phyloP scores from a whole-genome alignment of 2,888 invertebrate species.

The Marasmarcha lunaedactyla region DNA sequence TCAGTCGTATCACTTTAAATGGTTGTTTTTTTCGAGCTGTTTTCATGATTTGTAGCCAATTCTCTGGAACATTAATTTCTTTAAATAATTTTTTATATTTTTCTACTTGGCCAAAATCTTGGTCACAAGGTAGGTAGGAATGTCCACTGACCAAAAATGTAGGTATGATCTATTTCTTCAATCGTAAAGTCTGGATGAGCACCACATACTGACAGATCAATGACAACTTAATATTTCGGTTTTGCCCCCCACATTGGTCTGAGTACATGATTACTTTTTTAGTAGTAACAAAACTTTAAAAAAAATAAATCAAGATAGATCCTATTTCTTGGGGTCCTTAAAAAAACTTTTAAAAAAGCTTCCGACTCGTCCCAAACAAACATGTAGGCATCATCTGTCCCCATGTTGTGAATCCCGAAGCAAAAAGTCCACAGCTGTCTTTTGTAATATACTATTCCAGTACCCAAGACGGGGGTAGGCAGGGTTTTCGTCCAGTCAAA shows the following conservation, averaged over 20 bases:
- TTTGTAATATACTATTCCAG: constrained; percentile 19
- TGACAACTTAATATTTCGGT: too few species aligned
- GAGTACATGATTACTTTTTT: constrained; percentile 9
- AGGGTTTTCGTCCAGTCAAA: constrained; percentile 18
- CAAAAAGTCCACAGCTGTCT: constrained; percentile 16
- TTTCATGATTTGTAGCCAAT: too few species aligned
- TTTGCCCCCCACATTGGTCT: too few species aligned
- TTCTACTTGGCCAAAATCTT: constrained; percentile 12
- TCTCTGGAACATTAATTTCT: constrained; percentile 5
- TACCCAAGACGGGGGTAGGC: constrained; percentile 15
- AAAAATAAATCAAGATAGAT: constrained; percentile 18
- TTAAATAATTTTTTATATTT: constrained; percentile 1
- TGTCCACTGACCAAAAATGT: constrained; percentile 12
- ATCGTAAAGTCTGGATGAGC: constrained; percentile 7
- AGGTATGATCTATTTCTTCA: constrained; percentile 12
- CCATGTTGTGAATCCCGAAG: too few species aligned
- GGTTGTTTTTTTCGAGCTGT: too few species aligned
- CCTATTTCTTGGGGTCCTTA: constrained; percentile 19
- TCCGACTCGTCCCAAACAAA: constrained; percentile 19
- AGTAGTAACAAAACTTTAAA: constrained; percentile 13
- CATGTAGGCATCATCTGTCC: too few species aligned
- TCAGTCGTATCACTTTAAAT: too few species aligned
- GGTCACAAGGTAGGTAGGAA: too few species aligned
- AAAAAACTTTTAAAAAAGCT: too few species aligned
- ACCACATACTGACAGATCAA: constrained; percentile 10